Conservation (phyloP, 1,140 invertebrate species). For the Philotrypesis tridentata region DNA sequence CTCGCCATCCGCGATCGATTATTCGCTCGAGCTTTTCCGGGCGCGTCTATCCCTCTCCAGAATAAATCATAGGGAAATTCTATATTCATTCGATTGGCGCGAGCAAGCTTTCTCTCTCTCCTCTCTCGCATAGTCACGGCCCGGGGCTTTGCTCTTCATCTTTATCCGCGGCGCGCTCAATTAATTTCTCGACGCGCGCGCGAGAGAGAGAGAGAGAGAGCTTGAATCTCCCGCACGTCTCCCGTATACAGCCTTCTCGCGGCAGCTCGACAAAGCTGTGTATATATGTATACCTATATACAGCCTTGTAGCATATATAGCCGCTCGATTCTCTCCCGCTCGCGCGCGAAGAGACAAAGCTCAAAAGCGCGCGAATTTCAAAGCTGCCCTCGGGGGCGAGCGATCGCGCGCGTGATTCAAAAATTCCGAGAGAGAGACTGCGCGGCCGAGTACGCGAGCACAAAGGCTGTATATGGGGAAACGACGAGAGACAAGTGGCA, state of each 20-base stretch:
- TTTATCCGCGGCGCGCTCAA: conserved; percentile 23
- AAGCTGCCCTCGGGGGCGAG: background rate
- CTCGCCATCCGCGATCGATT: no score
- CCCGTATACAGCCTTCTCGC: no score
- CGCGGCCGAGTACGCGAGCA: background rate
- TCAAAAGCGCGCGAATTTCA: conserved; percentile 18
- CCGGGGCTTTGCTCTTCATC: background rate
- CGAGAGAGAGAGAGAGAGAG: no score
- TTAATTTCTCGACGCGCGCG: conserved; percentile 39
- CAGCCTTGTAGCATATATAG: no score
- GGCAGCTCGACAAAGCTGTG: no score
- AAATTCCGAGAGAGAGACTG: conserved; percentile 23
- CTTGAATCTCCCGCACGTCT: background rate
- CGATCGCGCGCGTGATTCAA: conserved; percentile 4
- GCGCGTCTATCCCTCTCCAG: conserved; percentile 7
- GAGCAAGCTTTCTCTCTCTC: background rate
- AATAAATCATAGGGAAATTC: conserved; percentile 48
- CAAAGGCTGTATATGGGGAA: conserved; percentile 18
- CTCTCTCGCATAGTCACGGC: no score
- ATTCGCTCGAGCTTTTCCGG: conserved; percentile 6
- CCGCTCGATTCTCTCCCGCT: background rate
- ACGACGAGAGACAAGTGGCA: conserved; percentile 2
- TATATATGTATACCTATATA: no score
- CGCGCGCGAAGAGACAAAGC: conserved; percentile 10
- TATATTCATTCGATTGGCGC: conserved; percentile 39